Evolutionary conservation across 2,797 vertebrate genomes (phyloP).

Genomic region (Pitangus sulphuratus): DNA sequence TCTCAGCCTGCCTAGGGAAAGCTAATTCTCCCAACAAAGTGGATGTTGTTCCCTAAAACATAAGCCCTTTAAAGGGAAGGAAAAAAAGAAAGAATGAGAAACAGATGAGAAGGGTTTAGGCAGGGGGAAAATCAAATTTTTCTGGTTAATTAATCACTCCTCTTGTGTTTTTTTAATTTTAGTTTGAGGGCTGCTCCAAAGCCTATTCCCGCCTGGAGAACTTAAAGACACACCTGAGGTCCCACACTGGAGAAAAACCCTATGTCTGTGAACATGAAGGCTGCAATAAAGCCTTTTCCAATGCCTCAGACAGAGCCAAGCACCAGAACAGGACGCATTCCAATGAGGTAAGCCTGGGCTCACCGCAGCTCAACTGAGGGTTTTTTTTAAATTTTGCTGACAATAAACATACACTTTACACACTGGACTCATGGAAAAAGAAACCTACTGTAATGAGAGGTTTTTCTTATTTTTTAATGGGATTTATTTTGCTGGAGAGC

Average conservation of each 20-base stretch:
- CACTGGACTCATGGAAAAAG: slow-evolving; percentile 43
- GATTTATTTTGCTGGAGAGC: slow-evolving; percentile 60
- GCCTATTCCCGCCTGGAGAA: slow-evolving; percentile 98
- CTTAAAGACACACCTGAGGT: slow-evolving; percentile 97
- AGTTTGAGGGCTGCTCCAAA: slow-evolving; percentile 97
- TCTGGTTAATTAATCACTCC: slow-evolving; percentile 68
- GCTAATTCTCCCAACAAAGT: slow-evolving; percentile 58
- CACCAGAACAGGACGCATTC: slow-evolving; percentile 99
- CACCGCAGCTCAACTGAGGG: background rate
- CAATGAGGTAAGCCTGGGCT: slow-evolving; percentile 87
- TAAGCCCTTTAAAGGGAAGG: slow-evolving; percentile 37
- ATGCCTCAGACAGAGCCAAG: slow-evolving; percentile 96
- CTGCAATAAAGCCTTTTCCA: slow-evolving; percentile 99
- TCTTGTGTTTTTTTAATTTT: slow-evolving; percentile 62
- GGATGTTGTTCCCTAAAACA: slow-evolving; percentile 65
- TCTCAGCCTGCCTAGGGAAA: slow-evolving; percentile 26
- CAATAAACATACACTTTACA: slow-evolving; percentile 59
- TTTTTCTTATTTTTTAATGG: slow-evolving; percentile 58
- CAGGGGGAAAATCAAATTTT: slow-evolving; percentile 33
- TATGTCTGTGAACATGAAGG: slow-evolving; percentile 98
- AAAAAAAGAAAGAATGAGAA: slow-evolving; percentile 59
- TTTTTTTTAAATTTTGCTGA: slow-evolving; percentile 53
- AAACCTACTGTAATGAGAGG: slow-evolving; percentile 51
- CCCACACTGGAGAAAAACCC: slow-evolving; percentile 98
- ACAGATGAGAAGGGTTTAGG: slow-evolving; percentile 63